Base-by-base conservation (phyloP, 2,888 invertebrate species). In the Nasonia oneida region DNA sequence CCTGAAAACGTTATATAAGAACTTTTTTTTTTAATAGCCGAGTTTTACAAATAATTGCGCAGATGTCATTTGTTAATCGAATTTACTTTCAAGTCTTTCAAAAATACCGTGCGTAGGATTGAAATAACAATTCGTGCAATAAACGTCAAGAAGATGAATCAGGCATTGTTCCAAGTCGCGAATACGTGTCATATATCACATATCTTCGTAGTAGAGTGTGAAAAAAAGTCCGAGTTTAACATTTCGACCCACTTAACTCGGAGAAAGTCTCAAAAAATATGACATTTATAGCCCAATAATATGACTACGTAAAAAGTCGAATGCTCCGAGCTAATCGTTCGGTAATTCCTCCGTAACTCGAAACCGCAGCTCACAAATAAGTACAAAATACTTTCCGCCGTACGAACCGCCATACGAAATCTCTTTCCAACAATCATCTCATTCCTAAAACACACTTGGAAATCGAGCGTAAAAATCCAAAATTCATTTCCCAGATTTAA, bases 241-340 rank as follows among this genome's bases (percentile, higher is more conserved):
- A 57, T 71, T 64, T 23, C 29, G 77, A 71, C 83, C 83, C 23
- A 6, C 37, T 82, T 82, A 67, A 75, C 29, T 37, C n/a, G 75
- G 83, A 77, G 83, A 83, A 83, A 83, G 83, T 77, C 14, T 70
- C 57, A 53, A 71, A 77, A 82, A 70, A 83, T 5, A 29, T 42
- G 74, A 64, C 23, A 50, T 77, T 71, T 83, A 77, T 57, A 76
- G 77, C 18, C 57, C 61, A 83, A 77, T 39, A 23, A 57, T 23
- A 23, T 61, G 23, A 23, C n/a, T 61, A 23, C 23, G 23, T 15
- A 57, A 18, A 57, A 57, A n/a, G n/a, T 18, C 5, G 57, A 18
- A 57, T 18, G 23, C 10, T 23, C 23, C 61, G 8, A 23, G 1
- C n/a, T 61, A 23, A 61, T 61, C n/a, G 61, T 23, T 23, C 61